Evolutionary conservation across 1,140 invertebrate species (phyloP), one percentile per base, ranked within the genome.

Genomic region (Zaprionus ghesquierei): DNA sequence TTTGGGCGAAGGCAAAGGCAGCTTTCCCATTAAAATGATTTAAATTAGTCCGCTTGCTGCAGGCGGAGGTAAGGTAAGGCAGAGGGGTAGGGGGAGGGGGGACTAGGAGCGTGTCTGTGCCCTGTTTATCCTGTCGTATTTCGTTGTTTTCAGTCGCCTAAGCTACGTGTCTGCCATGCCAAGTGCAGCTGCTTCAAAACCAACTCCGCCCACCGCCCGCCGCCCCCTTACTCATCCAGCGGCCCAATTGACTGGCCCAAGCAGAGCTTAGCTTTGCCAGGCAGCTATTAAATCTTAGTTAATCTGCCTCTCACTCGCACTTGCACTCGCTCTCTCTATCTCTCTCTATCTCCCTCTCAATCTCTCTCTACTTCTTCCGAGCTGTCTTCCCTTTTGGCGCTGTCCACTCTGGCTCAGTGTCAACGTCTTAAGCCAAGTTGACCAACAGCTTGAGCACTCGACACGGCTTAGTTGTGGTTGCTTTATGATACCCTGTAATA

Each of bases 1-100:
- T 59, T 53, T 54, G 33, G 46, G 20, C 23, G 60, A 18, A 15
- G 22, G 35, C 50, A 8, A 29, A 29, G 41, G 69, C 41, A 10
- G 35, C 35, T 38, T 38, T 18, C 15, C 65, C 81, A 85, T 85
- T 86, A 77, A 85, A 85, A 85, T 85, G 81, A 85, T 85, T 85
- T 85, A 85, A 85, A 85, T 85, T 86, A 70, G 77, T 66, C 56
- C 27, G 27, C 0, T 29, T 23, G 46, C 20, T 3, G 13, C 15
- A 23, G 20, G 6, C 13, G 35, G 35, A 49, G 20, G 12, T 15
- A 46, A 18, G 18, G 15, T 8, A 13, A 46, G 41, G 2, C 0
- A 50, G 22, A 5, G 5, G 23, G 22, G 13, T 23, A 0, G 9
- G 9, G 1, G 18, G 9, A 10, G 3, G 12, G 4, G 12, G 1